Conservation (phyloP, 1,140 invertebrate genomes). For the Drosophila murphyi region DNA sequence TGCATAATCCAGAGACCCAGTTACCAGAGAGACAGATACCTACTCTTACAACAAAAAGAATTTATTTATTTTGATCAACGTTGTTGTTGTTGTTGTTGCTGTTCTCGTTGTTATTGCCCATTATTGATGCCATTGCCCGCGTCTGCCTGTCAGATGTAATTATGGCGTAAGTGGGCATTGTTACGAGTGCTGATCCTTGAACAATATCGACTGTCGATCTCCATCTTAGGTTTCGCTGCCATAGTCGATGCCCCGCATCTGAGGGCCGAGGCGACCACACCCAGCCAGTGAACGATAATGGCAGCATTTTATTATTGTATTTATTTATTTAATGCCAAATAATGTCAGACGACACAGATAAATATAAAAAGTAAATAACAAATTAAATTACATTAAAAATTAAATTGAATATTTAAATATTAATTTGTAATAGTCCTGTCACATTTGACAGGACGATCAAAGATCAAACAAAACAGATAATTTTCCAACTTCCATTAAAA, state of each 20-base stretch:
- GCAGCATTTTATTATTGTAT: too few species aligned
- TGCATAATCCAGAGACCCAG: conserved; percentile 9
- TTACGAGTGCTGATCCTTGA: conserved; percentile 40
- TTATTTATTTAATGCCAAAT: too few species aligned
- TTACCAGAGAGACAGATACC: neutral
- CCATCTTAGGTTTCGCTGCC: conserved; percentile 24
- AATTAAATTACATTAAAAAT: too few species aligned
- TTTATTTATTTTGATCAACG: conserved; percentile 12
- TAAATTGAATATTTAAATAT: too few species aligned
- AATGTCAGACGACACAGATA: too few species aligned
- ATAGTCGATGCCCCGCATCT: conserved; percentile 7
- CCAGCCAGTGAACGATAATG: neutral
- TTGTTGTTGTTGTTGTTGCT: conserved; percentile 18
- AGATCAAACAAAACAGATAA: too few species aligned
- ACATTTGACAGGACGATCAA: too few species aligned
- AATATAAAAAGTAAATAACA: too few species aligned
- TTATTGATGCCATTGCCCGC: conserved; percentile 6
- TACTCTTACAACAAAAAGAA: conserved; percentile 11
- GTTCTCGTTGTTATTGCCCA: conserved; percentile 27
- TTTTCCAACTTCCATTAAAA: too few species aligned
- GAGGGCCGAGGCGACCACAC: conserved; percentile 10
- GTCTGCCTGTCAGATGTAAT: conserved; percentile 36
- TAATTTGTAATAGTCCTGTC: too few species aligned
- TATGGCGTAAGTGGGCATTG: conserved; percentile 48
- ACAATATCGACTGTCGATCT: conserved; percentile 41